A percentile compares a stretch with the other conserved stretches of the same genome.
Evolutionary conservation across 2,113 vertebrate genomes (phyloP).

Genomic region (Ceuthmochares aereus): DNA sequence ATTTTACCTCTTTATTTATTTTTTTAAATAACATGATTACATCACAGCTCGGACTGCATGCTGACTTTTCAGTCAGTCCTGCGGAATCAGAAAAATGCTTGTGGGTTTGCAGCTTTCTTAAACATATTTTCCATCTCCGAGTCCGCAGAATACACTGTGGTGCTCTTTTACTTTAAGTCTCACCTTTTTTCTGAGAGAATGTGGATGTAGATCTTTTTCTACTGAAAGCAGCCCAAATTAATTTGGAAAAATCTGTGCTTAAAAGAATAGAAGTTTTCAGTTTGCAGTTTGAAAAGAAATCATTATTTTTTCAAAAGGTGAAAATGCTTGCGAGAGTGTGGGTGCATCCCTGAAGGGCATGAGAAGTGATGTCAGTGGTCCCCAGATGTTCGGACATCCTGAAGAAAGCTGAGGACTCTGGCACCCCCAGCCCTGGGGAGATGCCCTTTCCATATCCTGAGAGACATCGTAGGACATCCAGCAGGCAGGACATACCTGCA

Average conservation of each 20-base stretch:
- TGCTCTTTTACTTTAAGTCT: background rate
- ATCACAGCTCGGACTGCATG: background rate
- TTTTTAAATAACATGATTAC: background rate
- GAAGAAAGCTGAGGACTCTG: background rate
- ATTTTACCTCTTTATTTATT: background rate
- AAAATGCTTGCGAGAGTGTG: background rate
- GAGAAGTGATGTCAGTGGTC: background rate
- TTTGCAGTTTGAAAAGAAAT: background rate
- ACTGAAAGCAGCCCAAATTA: background rate
- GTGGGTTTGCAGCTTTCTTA: background rate
- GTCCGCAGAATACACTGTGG: background rate
- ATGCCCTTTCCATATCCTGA: background rate
- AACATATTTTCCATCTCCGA: background rate
- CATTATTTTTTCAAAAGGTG: background rate
- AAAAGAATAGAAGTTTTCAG: background rate
- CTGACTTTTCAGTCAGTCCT: background rate
- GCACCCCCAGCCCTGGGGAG: fast-evolving
- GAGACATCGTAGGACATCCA: fast-evolving
- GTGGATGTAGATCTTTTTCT: background rate
- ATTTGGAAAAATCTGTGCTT: background rate
- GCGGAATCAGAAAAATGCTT: background rate
- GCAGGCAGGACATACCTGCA: background rate
- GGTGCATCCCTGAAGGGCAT: background rate
- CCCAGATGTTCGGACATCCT: background rate
- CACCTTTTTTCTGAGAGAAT: background rate